Evolutionary conservation across 2,797 vertebrate genomes (phyloP).

Genomic region (Periophthalmus magnuspinnatus): DNA sequence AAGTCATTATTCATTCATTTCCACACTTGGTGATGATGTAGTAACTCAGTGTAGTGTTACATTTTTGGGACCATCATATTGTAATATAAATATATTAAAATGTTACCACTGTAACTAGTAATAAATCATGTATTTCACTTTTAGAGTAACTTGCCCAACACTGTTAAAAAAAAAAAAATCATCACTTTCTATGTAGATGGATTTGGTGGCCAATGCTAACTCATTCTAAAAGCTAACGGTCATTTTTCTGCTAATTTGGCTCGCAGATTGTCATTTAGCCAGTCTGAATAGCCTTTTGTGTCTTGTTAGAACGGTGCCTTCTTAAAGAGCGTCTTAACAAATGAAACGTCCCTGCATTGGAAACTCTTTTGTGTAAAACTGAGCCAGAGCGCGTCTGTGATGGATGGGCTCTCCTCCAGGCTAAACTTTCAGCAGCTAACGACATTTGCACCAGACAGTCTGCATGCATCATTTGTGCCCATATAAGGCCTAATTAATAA

Average conservation of each 20-base stretch:
- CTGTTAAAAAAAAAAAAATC: no score
- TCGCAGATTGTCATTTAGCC: neutral
- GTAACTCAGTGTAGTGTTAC: neutral
- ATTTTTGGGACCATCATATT: neutral
- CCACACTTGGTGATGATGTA: no score
- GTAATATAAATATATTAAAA: no score
- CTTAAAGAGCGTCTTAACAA: conserved; percentile 3
- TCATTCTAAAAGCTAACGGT: neutral
- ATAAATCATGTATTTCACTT: no score
- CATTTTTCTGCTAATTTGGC: neutral
- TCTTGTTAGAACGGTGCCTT: neutral
- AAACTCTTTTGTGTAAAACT: neutral
- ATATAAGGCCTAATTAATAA: conserved; percentile 28
- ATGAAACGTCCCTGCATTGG: neutral
- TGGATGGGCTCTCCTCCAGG: conserved; percentile 1
- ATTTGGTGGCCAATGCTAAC: neutral
- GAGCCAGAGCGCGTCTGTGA: neutral
- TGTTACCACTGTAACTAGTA: no score
- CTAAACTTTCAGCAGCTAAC: conserved; percentile 5
- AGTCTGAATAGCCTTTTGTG: neutral
- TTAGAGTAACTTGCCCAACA: neutral
- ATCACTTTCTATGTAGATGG: no score
- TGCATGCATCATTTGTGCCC: conserved; percentile 22
- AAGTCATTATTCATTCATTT: no score
- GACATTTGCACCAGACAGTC: conserved; percentile 6